Evolutionary conservation across 2,888 invertebrate species (phyloP).

Genomic region (Aporophyla lueneburgensis): DNA sequence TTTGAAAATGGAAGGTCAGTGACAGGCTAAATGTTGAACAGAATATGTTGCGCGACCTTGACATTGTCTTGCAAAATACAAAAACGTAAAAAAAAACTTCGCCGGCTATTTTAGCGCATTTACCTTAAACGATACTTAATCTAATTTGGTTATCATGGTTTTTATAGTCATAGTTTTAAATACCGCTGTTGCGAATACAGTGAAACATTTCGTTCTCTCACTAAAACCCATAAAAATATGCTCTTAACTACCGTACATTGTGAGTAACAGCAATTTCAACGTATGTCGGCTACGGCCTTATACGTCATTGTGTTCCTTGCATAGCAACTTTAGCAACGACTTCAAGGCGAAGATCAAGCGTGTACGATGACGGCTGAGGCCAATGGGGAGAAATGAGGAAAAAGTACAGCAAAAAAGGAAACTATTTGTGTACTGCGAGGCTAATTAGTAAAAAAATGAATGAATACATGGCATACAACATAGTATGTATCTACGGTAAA

Average conservation of each 20-base stretch:
- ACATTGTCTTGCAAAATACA: too few species aligned
- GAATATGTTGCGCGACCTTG: too few species aligned
- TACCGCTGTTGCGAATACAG: background rate
- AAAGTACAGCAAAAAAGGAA: background rate
- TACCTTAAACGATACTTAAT: too few species aligned
- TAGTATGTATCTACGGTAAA: too few species aligned
- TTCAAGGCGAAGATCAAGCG: conserved; percentile 56
- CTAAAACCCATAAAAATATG: conserved; percentile 22
- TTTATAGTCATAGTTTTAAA: background rate
- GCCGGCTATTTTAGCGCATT: too few species aligned
- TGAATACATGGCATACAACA: background rate
- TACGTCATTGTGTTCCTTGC: conserved; percentile 22
- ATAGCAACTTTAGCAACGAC: conserved; percentile 60
- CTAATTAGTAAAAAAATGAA: background rate
- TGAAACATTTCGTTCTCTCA: conserved; percentile 4
- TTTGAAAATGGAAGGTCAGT: too few species aligned
- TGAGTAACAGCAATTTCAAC: conserved; percentile 33
- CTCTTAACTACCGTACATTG: conserved; percentile 9
- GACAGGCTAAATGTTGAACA: too few species aligned
- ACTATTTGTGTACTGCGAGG: conserved; percentile 16
- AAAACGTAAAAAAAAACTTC: too few species aligned
- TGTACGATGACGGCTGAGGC: conserved; percentile 20
- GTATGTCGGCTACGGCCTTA: conserved; percentile 43
- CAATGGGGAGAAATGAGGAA: conserved; percentile 10
- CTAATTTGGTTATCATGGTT: too few species aligned